Base-by-base conservation (phyloP, 2,888 invertebrate genomes). In the Caenorhabditis afra region DNA sequence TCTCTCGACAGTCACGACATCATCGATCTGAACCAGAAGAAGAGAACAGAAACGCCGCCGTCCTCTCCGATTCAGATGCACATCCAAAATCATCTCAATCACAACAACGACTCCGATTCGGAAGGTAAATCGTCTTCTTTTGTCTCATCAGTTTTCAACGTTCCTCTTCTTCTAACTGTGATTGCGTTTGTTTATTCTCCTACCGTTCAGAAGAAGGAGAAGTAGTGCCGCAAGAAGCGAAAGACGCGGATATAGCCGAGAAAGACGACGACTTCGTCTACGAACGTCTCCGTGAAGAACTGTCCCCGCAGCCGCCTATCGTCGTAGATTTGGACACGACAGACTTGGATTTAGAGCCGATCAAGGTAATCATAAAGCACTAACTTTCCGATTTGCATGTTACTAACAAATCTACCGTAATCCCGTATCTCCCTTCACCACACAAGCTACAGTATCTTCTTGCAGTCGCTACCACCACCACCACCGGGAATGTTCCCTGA, bases 201-300 rank as follows among this genome's bases (percentile, higher is more conserved):
- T 22, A 64, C 50, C 22, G 50, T 82, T 83, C 75, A 67, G 84
- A 85, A 29, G 81, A 70, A 20, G 76, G 70, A 45, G 81, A 64
- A 20, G 78, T 75, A 16, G 64, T 70, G 20, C 59, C 80, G 16
- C 70, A 62, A 59, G 79, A 82, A 16, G 82, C 82, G 29, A 79
- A 79, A 37, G 71, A 80, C n/a, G 55, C 45, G 1, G 73, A 79
- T 53, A 66, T 75, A 11, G 70, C 70, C 3, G 71, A 64, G 23
- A 67, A 80, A 44, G 79, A 74, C 44, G 82, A 82, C 16, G 78
- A 74, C n/a, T 80, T 81, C 20, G 82, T 84, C 29, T 89, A 89
- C 74, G 87, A 89, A 59, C 81, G 88, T 57, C 81, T 89, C 7
- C 79, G 84, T 23, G 89, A 89, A 76, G 84, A 85, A 52, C 53